Evolutionary conservation across 1,140 invertebrate species (phyloP).

Genomic region (Odontomachus brunneus): DNA sequence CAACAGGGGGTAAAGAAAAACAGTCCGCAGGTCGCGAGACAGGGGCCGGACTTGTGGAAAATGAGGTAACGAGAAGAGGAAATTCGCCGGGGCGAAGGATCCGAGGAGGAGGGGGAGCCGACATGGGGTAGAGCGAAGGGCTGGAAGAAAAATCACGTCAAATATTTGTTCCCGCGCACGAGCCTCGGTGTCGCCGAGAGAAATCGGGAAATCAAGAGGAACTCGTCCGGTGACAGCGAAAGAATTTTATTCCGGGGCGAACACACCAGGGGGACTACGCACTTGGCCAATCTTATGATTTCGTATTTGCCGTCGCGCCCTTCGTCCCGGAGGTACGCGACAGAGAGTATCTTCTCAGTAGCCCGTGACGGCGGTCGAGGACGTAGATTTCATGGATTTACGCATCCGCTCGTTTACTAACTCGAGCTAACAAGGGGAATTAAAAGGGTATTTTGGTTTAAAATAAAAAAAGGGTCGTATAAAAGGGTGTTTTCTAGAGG

Average conservation of each 20-base stretch:
- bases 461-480: too few species aligned
- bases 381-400: background rate
- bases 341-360: background rate
- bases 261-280: background rate
- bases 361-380: background rate
- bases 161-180: conserved; percentile 66
- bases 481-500: too few species aligned
- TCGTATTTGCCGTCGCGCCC: conserved; percentile 28
- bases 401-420: background rate
- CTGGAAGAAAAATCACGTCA: conserved; percentile 72
- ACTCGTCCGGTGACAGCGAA: conserved; percentile 59
- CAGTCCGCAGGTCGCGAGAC: conserved; percentile 22
- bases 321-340: background rate
- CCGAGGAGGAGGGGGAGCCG: conserved; percentile 9
- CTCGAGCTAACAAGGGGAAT: too few species aligned
- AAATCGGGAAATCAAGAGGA: conserved; percentile 71
- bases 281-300: conserved; percentile 42
- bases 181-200: conserved; percentile 59
- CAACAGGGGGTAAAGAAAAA: conserved; percentile 13
- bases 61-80: conserved; percentile 58
- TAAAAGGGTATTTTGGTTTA: too few species aligned
- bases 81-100: conserved; percentile 4
- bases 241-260: conserved; percentile 52
- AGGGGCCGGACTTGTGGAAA: conserved; percentile 56
- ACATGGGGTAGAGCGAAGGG: conserved; percentile 55